A percentile compares a stretch with the other conserved stretches of the same genome.
phyloP scores from a whole-genome alignment of 2,113 vertebrate species.

The Lamprologus ornatipinnis region DNA sequence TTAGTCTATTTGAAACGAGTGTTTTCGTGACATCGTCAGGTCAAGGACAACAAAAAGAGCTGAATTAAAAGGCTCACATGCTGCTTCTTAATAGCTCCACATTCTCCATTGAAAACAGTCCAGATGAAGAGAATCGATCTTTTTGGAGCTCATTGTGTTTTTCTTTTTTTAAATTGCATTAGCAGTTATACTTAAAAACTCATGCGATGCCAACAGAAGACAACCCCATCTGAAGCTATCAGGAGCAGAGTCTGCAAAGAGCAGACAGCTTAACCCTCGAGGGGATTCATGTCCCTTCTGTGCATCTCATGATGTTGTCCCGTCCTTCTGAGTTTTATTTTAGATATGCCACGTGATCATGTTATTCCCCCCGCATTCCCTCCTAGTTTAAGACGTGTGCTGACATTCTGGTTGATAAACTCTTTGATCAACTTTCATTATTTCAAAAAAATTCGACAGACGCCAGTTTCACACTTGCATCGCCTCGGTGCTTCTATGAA shows the following conservation, averaged over 20 bases:
- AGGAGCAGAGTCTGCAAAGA: neutral
- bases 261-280: neutral
- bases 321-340: neutral
- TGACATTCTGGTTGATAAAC: neutral
- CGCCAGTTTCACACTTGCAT: neutral
- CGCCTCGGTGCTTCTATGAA: rapidly evolving
- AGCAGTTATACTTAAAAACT: neutral
- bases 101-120: neutral
- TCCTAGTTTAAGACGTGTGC: rapidly evolving
- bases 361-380: neutral
- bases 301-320: neutral
- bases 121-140: neutral
- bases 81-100: neutral
- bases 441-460: neutral
- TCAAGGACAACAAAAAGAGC: neutral
- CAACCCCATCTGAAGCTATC: neutral
- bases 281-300: neutral
- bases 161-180: neutral
- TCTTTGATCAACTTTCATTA: neutral
- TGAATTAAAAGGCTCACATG: neutral
- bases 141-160: neutral
- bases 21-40: neutral
- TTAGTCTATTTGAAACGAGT: neutral
- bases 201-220: neutral
- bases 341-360: neutral